These are phyloP conservation scores for Eubasilissa regina DNA, from an alignment of 1,140 invertebrate species.

Conservation along the genomic window DNA sequence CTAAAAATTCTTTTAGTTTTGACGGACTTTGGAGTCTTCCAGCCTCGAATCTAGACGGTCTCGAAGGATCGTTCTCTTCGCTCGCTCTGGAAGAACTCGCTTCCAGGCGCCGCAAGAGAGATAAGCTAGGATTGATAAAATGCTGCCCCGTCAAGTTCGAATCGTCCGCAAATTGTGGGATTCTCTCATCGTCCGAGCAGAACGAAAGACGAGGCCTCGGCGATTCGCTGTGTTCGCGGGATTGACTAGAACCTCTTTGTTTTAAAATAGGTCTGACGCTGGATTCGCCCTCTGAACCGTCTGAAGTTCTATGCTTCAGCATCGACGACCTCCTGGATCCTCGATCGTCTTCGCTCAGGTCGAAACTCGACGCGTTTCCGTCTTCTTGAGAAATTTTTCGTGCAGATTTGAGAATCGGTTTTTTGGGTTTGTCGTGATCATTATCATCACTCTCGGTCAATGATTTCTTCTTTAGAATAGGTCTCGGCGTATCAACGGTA, in stretches of 20 bases:
- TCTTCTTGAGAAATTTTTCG: conserved; percentile 76
- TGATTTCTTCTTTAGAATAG: conserved; percentile 89
- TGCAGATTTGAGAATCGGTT: conserved; percentile 85
- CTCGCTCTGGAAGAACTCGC: conserved; percentile 62
- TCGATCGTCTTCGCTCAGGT: conserved; percentile 71
- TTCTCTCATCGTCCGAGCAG: conserved; percentile 68
- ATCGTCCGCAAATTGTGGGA: conserved; percentile 29
- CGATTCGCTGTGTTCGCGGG: conserved; percentile 73
- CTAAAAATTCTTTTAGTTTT: conserved; percentile 53
- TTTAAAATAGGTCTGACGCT: conserved; percentile 74
- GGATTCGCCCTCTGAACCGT: conserved; percentile 71
- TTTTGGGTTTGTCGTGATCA: conserved; percentile 78
- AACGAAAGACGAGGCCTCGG: conserved; percentile 74
- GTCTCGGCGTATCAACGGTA: conserved; percentile 75
- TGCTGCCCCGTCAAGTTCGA: conserved; percentile 67
- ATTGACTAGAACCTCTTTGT: conserved; percentile 71
- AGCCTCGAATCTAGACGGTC: conserved; percentile 51
- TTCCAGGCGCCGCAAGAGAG: conserved; percentile 65
- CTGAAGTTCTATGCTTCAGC: conserved; percentile 67
- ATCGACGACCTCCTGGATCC: conserved; percentile 70
- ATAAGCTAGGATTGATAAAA: conserved; percentile 63
- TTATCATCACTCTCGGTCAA: conserved; percentile 85
- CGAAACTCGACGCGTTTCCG: conserved; percentile 71
- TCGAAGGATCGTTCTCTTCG: conserved; percentile 42
- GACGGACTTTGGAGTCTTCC: conserved; percentile 54